These are phyloP conservation scores for Trinorchestia longiramus DNA, from an alignment of 1,140 invertebrate species.

Conservation along the genomic window DNA sequence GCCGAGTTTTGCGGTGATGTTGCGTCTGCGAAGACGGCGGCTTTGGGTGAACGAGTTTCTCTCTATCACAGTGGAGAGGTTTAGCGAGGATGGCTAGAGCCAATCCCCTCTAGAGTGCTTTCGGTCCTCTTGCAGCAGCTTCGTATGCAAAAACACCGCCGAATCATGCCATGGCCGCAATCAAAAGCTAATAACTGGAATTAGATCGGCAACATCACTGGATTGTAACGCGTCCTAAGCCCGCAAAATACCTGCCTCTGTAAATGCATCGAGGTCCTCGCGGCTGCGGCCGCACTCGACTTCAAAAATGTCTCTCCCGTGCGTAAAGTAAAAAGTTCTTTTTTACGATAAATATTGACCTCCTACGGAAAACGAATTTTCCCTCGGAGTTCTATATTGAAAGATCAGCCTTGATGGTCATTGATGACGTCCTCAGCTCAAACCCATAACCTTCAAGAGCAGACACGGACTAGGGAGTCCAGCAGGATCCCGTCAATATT, in stretches of 20 bases:
- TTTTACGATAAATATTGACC: slow-evolving; percentile 5
- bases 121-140: slow-evolving; percentile 36
- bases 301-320: not conserved
- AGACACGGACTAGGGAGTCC: not conserved
- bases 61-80: slow-evolving; percentile 39
- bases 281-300: not conserved
- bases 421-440: not conserved
- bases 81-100: slow-evolving; percentile 31
- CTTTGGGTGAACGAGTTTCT: not conserved
- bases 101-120: slow-evolving; percentile 45
- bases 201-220: slow-evolving; percentile 51
- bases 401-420: not conserved
- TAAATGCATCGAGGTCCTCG: slow-evolving; percentile 4
- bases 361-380: not conserved
- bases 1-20: not conserved
- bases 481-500: not conserved
- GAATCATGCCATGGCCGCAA: slow-evolving; percentile 50
- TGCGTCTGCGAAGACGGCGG: not conserved
- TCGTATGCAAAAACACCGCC: slow-evolving; percentile 51
- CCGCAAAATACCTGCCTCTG: slow-evolving; percentile 48
- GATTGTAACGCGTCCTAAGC: slow-evolving; percentile 26
- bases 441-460: not conserved
- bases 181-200: slow-evolving; percentile 55
- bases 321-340: not conserved
- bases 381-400: not conserved